Percentiles rank a stretch among this genome's conserved stretches.
phyloP scores from a whole-genome alignment of 2,113 vertebrate species.

The Neolamprologus devosi region DNA sequence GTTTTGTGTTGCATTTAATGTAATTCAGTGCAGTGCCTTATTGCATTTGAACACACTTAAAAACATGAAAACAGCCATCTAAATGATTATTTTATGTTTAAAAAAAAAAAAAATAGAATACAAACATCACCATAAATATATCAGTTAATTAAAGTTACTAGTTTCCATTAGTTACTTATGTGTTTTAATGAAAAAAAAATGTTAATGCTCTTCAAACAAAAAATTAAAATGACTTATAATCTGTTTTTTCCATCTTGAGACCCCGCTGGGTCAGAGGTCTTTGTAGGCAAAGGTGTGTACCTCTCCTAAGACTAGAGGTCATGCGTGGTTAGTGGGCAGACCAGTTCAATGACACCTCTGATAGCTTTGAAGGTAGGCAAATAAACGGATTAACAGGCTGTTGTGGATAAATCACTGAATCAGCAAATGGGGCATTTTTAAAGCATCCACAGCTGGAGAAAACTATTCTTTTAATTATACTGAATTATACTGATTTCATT shows the following conservation, averaged over 20 bases:
- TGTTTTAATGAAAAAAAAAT: not conserved
- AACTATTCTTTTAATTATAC: not conserved
- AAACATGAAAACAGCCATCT: not conserved
- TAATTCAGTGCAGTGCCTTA: not conserved
- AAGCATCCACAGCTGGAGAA: not conserved
- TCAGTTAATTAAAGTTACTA: not conserved
- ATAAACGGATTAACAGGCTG: not conserved
- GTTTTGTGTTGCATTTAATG: not conserved
- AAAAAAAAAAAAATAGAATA: not conserved
- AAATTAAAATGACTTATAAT: not conserved
- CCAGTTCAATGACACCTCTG: conserved; percentile 14
- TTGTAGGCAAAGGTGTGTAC: not conserved
- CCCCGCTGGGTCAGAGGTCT: not conserved
- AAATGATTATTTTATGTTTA: accelerated
- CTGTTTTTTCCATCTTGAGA: not conserved
- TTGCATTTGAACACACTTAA: not conserved
- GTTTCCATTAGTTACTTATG: not conserved
- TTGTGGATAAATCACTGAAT: not conserved
- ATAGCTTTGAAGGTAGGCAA: not conserved
- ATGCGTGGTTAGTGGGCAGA: not conserved
- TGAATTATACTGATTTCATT: not conserved
- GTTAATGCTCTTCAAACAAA: not conserved
- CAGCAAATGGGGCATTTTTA: not conserved
- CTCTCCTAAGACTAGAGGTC: not conserved
- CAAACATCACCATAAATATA: not conserved